phyloP scores from a whole-genome alignment of 2,797 vertebrate species.

The Peromyscus nudipes region DNA sequence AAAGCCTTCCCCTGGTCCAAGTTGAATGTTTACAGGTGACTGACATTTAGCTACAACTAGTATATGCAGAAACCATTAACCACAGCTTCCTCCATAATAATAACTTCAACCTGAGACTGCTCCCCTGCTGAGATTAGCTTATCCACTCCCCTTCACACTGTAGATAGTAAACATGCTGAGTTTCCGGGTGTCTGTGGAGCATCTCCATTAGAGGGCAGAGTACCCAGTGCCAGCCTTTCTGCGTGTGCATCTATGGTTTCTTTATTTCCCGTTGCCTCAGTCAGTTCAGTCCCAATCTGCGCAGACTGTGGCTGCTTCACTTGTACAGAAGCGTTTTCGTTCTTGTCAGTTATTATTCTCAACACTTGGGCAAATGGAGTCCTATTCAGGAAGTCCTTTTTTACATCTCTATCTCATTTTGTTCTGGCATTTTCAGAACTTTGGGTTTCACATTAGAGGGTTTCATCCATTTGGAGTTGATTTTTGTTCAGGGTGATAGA shows the following conservation, averaged over 20 bases:
- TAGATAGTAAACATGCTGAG: not conserved
- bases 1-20: no score
- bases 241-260: not conserved
- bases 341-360: not conserved
- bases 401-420: no score
- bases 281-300: no score
- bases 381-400: not conserved
- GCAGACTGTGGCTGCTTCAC: not conserved
- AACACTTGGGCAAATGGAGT: not conserved
- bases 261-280: not conserved
- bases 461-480: not conserved
- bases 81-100: not conserved
- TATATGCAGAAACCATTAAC: not conserved
- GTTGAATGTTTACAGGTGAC: no score
- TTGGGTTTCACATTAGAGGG: not conserved
- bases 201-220: not conserved
- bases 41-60: no score
- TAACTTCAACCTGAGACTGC: not conserved
- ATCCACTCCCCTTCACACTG: not conserved
- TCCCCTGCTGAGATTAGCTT: not conserved
- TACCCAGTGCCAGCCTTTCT: not conserved
- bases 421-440: not conserved
- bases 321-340: not conserved
- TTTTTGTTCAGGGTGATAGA: not conserved
- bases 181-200: not conserved